Evolutionary conservation across 1,140 invertebrate species (phyloP).

Genomic region (Drosophila ficusphila): DNA sequence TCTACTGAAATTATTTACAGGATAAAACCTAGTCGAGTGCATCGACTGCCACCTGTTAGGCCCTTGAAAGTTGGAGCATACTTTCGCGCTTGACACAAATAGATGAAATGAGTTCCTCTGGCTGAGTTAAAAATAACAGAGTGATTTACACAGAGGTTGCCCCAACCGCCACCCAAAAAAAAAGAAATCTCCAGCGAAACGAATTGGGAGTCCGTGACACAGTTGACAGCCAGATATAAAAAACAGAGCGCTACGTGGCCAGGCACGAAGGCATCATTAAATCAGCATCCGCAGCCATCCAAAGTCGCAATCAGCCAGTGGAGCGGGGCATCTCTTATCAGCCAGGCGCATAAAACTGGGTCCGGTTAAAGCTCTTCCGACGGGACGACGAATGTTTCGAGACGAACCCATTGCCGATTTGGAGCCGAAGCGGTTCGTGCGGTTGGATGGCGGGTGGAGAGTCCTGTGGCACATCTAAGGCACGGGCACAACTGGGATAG

Average conservation of each 20-base stretch:
- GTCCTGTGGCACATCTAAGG: slow-evolving; percentile 71
- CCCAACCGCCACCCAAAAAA: slow-evolving; percentile 10
- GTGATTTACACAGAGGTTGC: slow-evolving; percentile 15
- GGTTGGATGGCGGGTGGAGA: slow-evolving; percentile 25
- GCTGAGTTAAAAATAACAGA: slow-evolving; percentile 58
- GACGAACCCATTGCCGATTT: slow-evolving; percentile 35
- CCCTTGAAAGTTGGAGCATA: slow-evolving; percentile 23
- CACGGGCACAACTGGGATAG: slow-evolving; percentile 75
- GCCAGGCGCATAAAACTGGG: slow-evolving; percentile 63
- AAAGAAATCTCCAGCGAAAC: slow-evolving; percentile 23
- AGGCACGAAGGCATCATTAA: slow-evolving; percentile 43
- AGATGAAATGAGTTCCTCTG: slow-evolving; percentile 30
- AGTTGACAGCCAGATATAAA: slow-evolving; percentile 34
- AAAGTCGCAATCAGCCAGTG: slow-evolving; percentile 31
- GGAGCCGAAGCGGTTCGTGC: slow-evolving; percentile 55
- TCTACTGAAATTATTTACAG: not conserved
- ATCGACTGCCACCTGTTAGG: slow-evolving; percentile 33
- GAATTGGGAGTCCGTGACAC: slow-evolving; percentile 46
- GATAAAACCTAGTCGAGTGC: not conserved
- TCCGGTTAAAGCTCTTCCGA: slow-evolving; percentile 73
- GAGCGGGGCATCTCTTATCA: slow-evolving; percentile 46
- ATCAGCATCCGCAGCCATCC: slow-evolving; percentile 51
- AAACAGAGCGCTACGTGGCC: slow-evolving; percentile 16
- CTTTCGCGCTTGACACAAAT: slow-evolving; percentile 44
- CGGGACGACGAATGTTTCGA: slow-evolving; percentile 31